Evolutionary conservation across 2,888 invertebrate species (phyloP).

Genomic region (Sclerodermus sp.): DNA sequence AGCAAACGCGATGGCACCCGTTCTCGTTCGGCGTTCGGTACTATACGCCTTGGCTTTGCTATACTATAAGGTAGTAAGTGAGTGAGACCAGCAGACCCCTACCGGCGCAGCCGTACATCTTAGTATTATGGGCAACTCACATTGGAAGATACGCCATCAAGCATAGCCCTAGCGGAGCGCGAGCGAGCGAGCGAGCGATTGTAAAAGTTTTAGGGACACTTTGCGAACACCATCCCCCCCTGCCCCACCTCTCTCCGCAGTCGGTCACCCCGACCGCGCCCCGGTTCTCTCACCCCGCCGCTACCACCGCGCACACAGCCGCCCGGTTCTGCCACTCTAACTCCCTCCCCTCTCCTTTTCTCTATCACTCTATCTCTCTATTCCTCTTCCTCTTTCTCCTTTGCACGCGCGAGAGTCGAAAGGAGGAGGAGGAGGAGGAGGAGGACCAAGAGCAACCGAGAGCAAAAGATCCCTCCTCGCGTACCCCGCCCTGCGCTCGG

Average conservation of each 20-base stretch:
- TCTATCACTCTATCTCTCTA: no score
- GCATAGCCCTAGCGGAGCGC: constrained; percentile 61
- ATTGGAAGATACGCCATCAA: constrained; percentile 70
- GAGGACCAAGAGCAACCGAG: not conserved
- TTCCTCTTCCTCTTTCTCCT: not conserved
- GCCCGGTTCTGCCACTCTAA: not conserved
- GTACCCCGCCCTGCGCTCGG: no score
- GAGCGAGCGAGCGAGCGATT: constrained; percentile 60
- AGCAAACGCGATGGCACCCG: constrained; percentile 38
- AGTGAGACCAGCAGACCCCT: constrained; percentile 54
- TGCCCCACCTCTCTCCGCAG: no score
- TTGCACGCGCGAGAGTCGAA: no score
- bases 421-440: not conserved
- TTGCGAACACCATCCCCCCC: constrained; percentile 59
- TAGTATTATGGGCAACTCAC: constrained; percentile 68
- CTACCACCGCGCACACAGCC: not conserved
- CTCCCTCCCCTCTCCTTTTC: not conserved
- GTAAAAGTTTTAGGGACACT: constrained; percentile 68
- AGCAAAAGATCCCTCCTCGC: not conserved
- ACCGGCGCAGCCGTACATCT: constrained; percentile 67
- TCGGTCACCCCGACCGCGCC: constrained; percentile 34
- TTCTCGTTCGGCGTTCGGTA: constrained; percentile 41
- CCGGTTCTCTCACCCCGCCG: constrained; percentile 33
- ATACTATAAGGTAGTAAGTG: constrained; percentile 52
- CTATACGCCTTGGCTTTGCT: constrained; percentile 48